Conservation (phyloP, 2,888 invertebrate genomes). For the Platypus cylindrus region DNA sequence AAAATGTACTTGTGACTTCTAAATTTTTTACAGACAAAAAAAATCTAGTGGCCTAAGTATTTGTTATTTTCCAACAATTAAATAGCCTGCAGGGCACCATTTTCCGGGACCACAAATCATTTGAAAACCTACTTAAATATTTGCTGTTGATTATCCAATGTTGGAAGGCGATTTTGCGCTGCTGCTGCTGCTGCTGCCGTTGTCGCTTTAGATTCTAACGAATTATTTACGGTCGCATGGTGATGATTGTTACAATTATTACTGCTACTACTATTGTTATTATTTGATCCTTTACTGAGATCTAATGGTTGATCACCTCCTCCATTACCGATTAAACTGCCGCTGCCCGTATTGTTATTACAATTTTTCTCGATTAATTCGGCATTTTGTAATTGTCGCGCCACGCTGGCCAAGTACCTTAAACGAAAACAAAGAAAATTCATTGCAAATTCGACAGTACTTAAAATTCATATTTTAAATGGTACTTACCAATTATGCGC, state of each 20-base stretch:
- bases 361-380: constrained; percentile 18
- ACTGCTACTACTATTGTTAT: constrained; percentile 17
- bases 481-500: constrained; percentile 17
- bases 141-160: constrained; percentile 45
- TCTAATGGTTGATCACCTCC: constrained; percentile 67
- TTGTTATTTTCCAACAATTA: too few relatives aligned
- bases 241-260: too few relatives aligned
- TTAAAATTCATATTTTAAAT: background rate
- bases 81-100: too few relatives aligned
- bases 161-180: constrained; percentile 32
- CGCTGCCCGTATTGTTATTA: too few relatives aligned
- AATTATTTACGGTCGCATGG: constrained; percentile 11
- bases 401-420: constrained; percentile 38
- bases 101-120: too few relatives aligned
- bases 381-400: constrained; percentile 38
- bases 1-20: too few relatives aligned
- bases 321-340: too few relatives aligned
- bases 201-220: constrained; percentile 20
- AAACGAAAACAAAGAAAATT: constrained; percentile 11
- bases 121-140: constrained; percentile 65
- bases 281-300: constrained; percentile 59
- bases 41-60: too few relatives aligned
- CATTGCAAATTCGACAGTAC: background rate
- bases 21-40: too few relatives aligned
- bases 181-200: too few relatives aligned